Conservation (phyloP, 2,113 vertebrate genomes). For the Tragulus kanchil region DNA sequence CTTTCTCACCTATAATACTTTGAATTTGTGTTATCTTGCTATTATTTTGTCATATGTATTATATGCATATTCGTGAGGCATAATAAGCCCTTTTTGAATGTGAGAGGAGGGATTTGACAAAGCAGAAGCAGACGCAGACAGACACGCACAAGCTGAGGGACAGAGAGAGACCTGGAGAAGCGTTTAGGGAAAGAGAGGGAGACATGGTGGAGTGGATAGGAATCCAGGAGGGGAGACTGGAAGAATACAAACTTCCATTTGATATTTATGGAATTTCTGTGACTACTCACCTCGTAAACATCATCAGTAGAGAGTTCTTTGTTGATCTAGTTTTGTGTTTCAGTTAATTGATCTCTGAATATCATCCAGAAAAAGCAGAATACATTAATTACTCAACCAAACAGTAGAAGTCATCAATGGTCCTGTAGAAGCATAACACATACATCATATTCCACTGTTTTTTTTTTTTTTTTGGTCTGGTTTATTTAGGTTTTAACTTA, state of each 20-base stretch:
- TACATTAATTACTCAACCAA: slow-evolving; percentile 45
- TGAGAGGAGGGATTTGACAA: background rate
- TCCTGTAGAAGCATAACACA: background rate
- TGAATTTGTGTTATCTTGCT: background rate
- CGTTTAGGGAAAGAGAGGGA: background rate
- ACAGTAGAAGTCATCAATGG: background rate
- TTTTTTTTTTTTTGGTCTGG: background rate
- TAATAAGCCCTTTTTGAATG: background rate
- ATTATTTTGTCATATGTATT: background rate
- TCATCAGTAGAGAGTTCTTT: slow-evolving; percentile 12
- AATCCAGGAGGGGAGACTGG: background rate
- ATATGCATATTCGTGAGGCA: background rate
- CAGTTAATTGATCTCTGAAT: background rate
- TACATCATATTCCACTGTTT: background rate
- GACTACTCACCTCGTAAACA: background rate
- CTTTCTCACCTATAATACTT: background rate
- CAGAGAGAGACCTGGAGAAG: background rate
- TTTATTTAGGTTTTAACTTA: background rate
- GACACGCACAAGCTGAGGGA: background rate
- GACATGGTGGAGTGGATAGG: background rate
- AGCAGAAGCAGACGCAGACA: background rate
- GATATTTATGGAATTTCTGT: background rate
- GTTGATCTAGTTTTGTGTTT: slow-evolving; percentile 54
- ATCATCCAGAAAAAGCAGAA: slow-evolving; percentile 38
- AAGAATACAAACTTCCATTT: background rate